Evolutionary conservation across 2,113 vertebrate species (phyloP).

Genomic region (Pungitius pungitius): DNA sequence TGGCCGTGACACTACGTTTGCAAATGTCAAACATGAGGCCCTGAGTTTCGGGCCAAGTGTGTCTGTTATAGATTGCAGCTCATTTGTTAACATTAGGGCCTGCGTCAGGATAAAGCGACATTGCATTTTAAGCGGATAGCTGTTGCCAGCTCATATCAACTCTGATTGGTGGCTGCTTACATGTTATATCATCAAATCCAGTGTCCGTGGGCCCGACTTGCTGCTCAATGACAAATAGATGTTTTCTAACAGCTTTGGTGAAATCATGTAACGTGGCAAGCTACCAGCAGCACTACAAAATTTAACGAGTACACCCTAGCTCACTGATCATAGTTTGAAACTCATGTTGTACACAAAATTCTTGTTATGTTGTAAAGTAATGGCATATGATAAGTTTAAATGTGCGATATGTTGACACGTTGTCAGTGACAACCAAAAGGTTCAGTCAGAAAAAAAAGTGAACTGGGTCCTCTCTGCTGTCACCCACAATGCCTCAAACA

Average conservation of each 20-base stretch:
- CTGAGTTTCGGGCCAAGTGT: conserved; percentile 29
- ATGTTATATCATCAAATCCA: conserved; percentile 1
- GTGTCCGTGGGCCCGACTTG: not conserved
- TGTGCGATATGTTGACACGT: not conserved
- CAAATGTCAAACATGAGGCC: no score
- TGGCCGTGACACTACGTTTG: no score
- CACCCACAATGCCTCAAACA: no score
- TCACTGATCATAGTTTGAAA: not conserved
- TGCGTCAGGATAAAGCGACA: conserved; percentile 20
- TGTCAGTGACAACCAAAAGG: not conserved
- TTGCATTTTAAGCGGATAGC: conserved; percentile 36
- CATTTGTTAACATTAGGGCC: conserved; percentile 70
- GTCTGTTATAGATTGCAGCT: conserved; percentile 53
- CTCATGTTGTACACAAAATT: not conserved
- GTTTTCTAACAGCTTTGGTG: not conserved
- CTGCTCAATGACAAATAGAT: not conserved
- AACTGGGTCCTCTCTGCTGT: no score
- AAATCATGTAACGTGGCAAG: not conserved
- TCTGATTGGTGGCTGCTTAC: not conserved
- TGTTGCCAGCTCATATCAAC: conserved; percentile 22
- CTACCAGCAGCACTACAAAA: not conserved
- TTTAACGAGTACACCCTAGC: no score
- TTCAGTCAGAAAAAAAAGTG: not conserved
- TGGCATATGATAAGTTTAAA: not conserved
- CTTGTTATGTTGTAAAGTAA: not conserved